Conservation (phyloP, 1,140 invertebrate species). For the Bombus vancouverensis region DNA sequence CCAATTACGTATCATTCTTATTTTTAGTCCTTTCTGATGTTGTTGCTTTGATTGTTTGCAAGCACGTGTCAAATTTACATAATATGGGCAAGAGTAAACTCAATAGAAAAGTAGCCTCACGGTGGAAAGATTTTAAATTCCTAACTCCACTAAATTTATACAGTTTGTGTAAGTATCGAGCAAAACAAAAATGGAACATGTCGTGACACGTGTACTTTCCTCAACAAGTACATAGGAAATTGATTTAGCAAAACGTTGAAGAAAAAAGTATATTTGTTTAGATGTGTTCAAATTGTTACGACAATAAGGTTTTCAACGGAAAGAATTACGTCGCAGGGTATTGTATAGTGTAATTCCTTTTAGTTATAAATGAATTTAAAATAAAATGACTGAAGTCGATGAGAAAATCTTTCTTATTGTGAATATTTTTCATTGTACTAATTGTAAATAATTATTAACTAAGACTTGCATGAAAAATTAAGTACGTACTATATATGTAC, state of each 20-base stretch:
- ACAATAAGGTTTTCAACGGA: no score
- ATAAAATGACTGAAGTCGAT: neutral
- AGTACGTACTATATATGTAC: neutral
- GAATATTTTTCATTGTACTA: no score
- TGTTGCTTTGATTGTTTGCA: neutral
- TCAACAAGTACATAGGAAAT: neutral
- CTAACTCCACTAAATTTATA: neutral
- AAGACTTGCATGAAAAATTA: neutral
- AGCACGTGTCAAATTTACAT: neutral
- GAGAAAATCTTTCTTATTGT: neutral
- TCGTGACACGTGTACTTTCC: neutral
- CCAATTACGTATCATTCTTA: neutral
- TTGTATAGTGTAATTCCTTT: no score
- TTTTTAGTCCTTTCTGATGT: neutral
- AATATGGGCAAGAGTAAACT: neutral
- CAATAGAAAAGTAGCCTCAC: neutral
- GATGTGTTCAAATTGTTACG: no score
- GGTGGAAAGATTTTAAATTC: neutral
- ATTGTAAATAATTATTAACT: no score
- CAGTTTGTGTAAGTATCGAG: slow-evolving; percentile 8
- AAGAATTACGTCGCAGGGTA: no score
- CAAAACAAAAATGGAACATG: neutral
- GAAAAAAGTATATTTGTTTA: no score
- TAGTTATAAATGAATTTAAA: neutral
- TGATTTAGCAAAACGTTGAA: neutral